These are phyloP conservation scores for Drosophila tani DNA, from an alignment of 1,140 invertebrate species.

Conservation along the genomic window DNA sequence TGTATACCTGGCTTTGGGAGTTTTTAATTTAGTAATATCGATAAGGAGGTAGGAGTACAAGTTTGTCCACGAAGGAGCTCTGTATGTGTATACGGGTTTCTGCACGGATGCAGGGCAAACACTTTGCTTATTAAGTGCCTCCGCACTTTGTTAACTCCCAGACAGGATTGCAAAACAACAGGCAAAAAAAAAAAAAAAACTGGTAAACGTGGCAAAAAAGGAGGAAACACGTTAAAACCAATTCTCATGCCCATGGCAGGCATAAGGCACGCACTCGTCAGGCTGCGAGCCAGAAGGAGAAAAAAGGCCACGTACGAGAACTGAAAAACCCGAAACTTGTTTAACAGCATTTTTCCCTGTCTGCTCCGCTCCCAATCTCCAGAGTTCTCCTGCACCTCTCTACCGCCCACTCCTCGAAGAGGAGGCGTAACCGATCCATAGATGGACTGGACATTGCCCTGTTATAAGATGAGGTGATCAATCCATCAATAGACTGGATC, in stretches of 20 bases:
- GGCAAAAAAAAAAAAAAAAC: slow-evolving; percentile 10
- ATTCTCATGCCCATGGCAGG: slow-evolving; percentile 51
- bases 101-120: slow-evolving; percentile 28
- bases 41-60: slow-evolving; percentile 20
- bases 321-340: slow-evolving; percentile 60
- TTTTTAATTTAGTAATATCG: slow-evolving; percentile 50
- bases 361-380: slow-evolving; percentile 5
- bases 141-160: slow-evolving; percentile 50
- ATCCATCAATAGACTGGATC: slow-evolving; percentile 18
- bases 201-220: slow-evolving; percentile 13
- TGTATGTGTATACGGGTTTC: slow-evolving; percentile 7
- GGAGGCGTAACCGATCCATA: slow-evolving; percentile 19
- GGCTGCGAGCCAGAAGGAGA: slow-evolving; percentile 14
- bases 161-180: slow-evolving; percentile 28
- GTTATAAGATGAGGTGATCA: slow-evolving; percentile 15
- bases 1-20: slow-evolving; percentile 10
- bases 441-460: slow-evolving; percentile 27
- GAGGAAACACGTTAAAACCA: slow-evolving; percentile 36
- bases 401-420: slow-evolving; percentile 34
- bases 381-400: not conserved
- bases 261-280: slow-evolving; percentile 64
- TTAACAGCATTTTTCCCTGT: slow-evolving; percentile 63
- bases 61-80: not conserved
- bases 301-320: slow-evolving; percentile 27
- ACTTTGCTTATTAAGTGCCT: slow-evolving; percentile 71